Percentiles rank a stretch among this genome's conserved stretches.
Conservation (phyloP, 2,113 vertebrate genomes). For the Mellivora capensis region DNA sequence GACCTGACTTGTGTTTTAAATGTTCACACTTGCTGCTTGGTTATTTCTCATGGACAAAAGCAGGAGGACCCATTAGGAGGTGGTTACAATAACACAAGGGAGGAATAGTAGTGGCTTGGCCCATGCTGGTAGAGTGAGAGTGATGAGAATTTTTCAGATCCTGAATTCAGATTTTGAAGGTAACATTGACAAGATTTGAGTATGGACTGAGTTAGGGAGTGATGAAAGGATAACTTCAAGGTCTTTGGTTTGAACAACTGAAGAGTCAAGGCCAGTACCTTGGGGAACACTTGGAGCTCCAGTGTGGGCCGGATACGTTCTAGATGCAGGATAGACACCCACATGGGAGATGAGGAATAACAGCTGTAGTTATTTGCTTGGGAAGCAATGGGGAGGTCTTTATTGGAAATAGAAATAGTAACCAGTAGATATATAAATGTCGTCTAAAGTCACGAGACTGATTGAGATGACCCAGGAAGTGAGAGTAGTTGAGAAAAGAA, state of each 20-base stretch:
- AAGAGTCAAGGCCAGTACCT: not conserved
- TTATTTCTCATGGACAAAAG: not conserved
- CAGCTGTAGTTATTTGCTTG: not conserved
- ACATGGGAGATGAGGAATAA: not conserved
- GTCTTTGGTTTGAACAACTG: not conserved
- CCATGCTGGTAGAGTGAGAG: not conserved
- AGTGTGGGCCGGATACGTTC: fast-evolving
- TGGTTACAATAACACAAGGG: not conserved
- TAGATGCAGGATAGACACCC: not conserved
- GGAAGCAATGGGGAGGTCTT: not conserved
- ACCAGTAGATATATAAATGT: not conserved
- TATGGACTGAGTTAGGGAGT: not conserved
- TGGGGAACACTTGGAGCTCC: not conserved
- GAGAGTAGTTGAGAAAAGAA: not conserved
- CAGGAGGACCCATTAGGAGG: not conserved
- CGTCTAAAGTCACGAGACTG: not conserved
- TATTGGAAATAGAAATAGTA: not conserved
- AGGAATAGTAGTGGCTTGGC: not conserved
- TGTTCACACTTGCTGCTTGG: not conserved
- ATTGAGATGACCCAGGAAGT: not conserved
- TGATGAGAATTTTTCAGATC: not conserved
- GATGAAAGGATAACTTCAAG: not conserved
- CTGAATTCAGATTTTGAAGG: not conserved
- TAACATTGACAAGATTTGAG: not conserved
- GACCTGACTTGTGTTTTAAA: not conserved